A percentile compares a stretch with the other conserved stretches of the same genome.
phyloP scores from a whole-genome alignment of 2,888 invertebrate species.

The Doris montereyensis region DNA sequence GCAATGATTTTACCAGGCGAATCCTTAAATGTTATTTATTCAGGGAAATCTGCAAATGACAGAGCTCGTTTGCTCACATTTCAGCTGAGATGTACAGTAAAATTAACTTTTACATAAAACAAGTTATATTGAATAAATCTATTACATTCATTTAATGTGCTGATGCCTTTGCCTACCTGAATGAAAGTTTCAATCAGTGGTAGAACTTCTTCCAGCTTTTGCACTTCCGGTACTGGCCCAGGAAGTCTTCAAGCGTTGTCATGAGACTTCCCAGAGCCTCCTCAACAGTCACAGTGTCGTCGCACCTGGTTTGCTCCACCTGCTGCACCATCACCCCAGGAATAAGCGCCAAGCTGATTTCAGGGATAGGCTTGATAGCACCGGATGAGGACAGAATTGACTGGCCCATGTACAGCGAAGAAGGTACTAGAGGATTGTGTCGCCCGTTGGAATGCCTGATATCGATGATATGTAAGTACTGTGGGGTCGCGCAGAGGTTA shows the following conservation, averaged over 20 bases:
- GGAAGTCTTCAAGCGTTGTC: conserved; percentile 73
- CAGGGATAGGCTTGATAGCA: conserved; percentile 33
- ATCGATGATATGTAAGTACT: conserved; percentile 38
- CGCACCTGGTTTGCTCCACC: conserved; percentile 43
- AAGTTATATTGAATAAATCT: too few species aligned
- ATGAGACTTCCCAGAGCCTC: conserved; percentile 69
- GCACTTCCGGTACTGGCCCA: conserved; percentile 73
- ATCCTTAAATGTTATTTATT: too few species aligned
- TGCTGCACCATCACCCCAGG: conserved; percentile 44
- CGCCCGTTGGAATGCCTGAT: too few species aligned
- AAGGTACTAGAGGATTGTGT: too few species aligned
- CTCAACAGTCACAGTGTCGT: conserved; percentile 63
- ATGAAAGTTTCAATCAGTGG: conserved; percentile 69
- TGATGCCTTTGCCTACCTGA: conserved; percentile 59
- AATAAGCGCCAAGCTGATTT: conserved; percentile 31
- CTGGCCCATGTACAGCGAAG: conserved; percentile 26
- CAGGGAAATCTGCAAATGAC: too few species aligned
- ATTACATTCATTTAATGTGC: not conserved
- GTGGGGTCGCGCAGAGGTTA: conserved; percentile 30
- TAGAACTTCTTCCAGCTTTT: conserved; percentile 71
- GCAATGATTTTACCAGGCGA: too few species aligned
- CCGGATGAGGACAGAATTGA: conserved; percentile 45
- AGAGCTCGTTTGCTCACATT: too few species aligned
- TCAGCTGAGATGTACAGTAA: too few species aligned
- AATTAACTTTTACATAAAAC: too few species aligned